phyloP scores from a whole-genome alignment of 2,888 invertebrate species.

The Lypha dubia region DNA sequence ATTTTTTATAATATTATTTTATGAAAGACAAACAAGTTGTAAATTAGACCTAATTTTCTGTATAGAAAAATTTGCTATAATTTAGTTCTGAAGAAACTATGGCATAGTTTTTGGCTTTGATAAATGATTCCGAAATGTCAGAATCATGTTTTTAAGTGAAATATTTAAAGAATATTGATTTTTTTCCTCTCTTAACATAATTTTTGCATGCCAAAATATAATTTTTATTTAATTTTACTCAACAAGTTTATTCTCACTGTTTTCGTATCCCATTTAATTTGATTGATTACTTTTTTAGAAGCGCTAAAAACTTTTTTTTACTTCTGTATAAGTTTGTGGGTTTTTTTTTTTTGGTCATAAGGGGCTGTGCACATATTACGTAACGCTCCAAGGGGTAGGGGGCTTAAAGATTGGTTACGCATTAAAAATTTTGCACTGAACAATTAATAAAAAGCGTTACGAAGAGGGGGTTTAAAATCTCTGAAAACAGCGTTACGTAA shows the following conservation, averaged over 20 bases:
- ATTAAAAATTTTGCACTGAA: no score
- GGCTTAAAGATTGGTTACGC: no score
- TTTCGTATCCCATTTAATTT: slow-evolving; percentile 14
- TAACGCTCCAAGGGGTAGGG: no score
- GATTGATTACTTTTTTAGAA: slow-evolving; percentile 20
- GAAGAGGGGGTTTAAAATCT: no score
- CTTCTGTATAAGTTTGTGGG: not conserved
- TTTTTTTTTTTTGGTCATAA: not conserved
- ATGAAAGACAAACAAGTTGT: no score
- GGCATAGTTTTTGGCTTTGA: not conserved
- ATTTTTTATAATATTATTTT: no score
- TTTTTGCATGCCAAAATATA: slow-evolving; percentile 10
- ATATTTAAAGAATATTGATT: not conserved
- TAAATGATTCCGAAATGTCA: no score
- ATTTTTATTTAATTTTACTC: slow-evolving; percentile 13
- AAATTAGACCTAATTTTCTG: no score
- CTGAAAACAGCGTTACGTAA: no score
- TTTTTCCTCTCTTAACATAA: not conserved
- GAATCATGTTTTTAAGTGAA: not conserved
- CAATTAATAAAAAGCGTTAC: no score
- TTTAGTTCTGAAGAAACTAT: not conserved
- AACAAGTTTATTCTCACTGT: slow-evolving; percentile 2
- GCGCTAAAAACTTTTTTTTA: slow-evolving; percentile 13
- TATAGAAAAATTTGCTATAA: not conserved
- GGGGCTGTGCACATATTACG: no score